Percentiles rank a stretch among this genome's conserved stretches.
Conservation (phyloP, 2,113 vertebrate genomes). For the Platichthys stellatus region DNA sequence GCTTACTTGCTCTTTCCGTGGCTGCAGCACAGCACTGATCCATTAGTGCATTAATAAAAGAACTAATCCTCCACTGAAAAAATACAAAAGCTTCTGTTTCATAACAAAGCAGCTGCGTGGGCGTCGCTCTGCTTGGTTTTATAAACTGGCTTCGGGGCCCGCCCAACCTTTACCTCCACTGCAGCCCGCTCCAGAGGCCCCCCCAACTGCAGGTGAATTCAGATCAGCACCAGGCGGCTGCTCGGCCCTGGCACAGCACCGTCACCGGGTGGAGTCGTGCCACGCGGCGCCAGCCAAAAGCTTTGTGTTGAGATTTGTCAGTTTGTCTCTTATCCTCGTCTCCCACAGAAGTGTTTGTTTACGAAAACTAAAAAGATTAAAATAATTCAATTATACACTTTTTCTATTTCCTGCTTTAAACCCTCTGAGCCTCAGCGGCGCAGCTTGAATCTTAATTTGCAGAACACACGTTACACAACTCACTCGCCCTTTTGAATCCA, state of each 20-base stretch:
- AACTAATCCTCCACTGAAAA: slow-evolving; percentile 32
- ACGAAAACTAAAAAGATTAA: background rate
- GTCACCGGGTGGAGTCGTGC: background rate
- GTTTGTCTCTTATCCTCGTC: background rate
- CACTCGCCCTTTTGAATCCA: no score
- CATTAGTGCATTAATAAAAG: slow-evolving; percentile 66
- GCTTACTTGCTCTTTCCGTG: slow-evolving; percentile 41
- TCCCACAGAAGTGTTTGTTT: background rate
- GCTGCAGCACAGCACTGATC: slow-evolving; percentile 33
- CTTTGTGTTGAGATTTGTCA: background rate
- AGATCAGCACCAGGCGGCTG: background rate
- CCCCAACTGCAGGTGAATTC: no score
- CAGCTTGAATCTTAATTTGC: background rate
- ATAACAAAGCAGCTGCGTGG: slow-evolving; percentile 52
- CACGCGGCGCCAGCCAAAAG: slow-evolving; percentile 1
- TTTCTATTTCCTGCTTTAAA: background rate
- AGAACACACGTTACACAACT: no score
- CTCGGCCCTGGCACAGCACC: background rate
- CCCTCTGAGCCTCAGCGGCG: no score
- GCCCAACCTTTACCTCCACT: no score
- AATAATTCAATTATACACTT: background rate
- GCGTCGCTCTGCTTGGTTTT: background rate
- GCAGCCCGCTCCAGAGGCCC: no score
- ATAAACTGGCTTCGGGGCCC: background rate
- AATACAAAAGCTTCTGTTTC: slow-evolving; percentile 42